Percentiles rank a stretch among this genome's conserved stretches.
These are phyloP conservation scores for Ageneiosus marmoratus DNA, from an alignment of 2,113 vertebrate species.

Conservation along the genomic window DNA sequence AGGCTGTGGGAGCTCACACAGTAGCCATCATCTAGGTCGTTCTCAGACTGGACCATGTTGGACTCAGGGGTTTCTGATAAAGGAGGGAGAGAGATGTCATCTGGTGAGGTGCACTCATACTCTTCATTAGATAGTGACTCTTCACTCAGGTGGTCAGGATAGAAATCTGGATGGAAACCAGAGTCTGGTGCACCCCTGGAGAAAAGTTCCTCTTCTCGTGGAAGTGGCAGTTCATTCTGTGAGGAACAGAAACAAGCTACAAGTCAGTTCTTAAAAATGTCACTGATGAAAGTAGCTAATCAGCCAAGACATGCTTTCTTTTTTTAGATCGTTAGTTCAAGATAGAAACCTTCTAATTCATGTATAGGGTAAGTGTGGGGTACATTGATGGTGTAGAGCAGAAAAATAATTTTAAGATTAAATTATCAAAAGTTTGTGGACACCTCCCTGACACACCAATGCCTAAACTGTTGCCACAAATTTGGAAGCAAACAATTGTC, in stretches of 20 bases:
- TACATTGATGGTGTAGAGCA: neutral
- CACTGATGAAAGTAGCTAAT: neutral
- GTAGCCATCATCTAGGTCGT: slow-evolving; percentile 77
- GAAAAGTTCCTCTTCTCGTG: slow-evolving; percentile 62
- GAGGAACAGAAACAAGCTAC: neutral
- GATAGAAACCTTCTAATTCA: neutral
- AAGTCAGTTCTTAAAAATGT: neutral
- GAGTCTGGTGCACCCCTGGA: slow-evolving; percentile 60
- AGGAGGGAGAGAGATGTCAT: slow-evolving; percentile 88
- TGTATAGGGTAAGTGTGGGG: neutral
- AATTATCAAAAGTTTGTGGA: neutral
- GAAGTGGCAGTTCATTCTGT: slow-evolving; percentile 46
- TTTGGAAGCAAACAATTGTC: neutral
- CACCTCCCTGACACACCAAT: neutral
- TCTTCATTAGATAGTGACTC: slow-evolving; percentile 81
- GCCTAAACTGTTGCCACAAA: neutral
- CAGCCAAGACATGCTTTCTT: neutral
- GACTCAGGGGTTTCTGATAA: slow-evolving; percentile 88
- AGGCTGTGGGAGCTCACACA: slow-evolving; percentile 70
- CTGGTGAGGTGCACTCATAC: slow-evolving; percentile 85
- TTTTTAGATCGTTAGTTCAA: neutral
- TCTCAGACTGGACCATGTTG: slow-evolving; percentile 75
- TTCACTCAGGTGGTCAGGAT: slow-evolving; percentile 70
- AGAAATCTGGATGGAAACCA: slow-evolving; percentile 63
- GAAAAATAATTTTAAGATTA: neutral